A percentile compares a stretch with the other conserved stretches of the same genome.
These are phyloP conservation scores for Cepaea nemoralis DNA, from an alignment of 1,140 invertebrate species.

Conservation along the genomic window DNA sequence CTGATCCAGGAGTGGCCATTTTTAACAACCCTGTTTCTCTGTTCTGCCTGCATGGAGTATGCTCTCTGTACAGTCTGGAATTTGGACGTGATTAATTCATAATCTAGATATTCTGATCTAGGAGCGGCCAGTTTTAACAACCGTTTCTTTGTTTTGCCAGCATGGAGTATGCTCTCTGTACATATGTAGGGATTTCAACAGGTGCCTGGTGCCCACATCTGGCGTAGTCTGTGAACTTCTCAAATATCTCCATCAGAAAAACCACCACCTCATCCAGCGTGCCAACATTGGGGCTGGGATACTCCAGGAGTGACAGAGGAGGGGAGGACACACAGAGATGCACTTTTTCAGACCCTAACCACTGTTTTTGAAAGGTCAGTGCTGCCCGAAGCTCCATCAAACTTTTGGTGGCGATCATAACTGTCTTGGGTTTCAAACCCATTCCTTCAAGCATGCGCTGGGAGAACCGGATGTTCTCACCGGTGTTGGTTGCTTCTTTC, in stretches of 20 bases:
- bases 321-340: slow-evolving; percentile 54
- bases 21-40: too few species aligned
- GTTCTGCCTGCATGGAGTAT: too few species aligned
- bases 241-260: slow-evolving; percentile 54
- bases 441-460: slow-evolving; percentile 43
- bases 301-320: slow-evolving; percentile 52
- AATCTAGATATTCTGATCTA: too few species aligned
- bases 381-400: slow-evolving; percentile 59
- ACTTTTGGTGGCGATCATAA: slow-evolving; percentile 62
- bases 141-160: too few species aligned
- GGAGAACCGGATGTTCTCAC: slow-evolving; percentile 61
- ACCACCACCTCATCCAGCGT: slow-evolving; percentile 52
- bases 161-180: slow-evolving; percentile 49
- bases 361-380: slow-evolving; percentile 66
- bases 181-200: slow-evolving; percentile 53
- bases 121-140: too few species aligned
- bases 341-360: slow-evolving; percentile 42
- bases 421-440: slow-evolving; percentile 32
- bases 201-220: slow-evolving; percentile 54
- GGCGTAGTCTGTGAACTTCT: slow-evolving; percentile 55
- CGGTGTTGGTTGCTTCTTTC: slow-evolving; percentile 57
- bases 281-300: slow-evolving; percentile 54
- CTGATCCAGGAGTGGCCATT: too few species aligned
- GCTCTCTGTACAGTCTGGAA: too few species aligned
- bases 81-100: too few species aligned